These are phyloP conservation scores for Ellobius talpinus DNA, from an alignment of 2,113 vertebrate species.

Conservation along the genomic window DNA sequence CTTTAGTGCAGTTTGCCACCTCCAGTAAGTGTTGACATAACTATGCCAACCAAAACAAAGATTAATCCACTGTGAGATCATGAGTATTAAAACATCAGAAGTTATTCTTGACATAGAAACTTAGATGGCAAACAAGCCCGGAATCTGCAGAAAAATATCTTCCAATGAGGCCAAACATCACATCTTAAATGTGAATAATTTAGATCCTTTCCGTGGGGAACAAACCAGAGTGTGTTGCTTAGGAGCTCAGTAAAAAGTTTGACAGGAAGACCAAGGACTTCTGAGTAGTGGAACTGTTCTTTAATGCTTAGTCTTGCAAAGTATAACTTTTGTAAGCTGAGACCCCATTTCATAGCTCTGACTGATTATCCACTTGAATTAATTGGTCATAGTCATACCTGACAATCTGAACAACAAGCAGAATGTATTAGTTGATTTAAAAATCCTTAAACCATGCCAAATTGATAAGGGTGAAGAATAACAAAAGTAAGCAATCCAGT, in stretches of 20 bases:
- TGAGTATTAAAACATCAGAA: background rate
- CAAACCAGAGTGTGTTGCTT: background rate
- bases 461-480: background rate
- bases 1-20: background rate
- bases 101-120: slow-evolving; percentile 16
- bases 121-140: background rate
- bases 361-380: background rate
- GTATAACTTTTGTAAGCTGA: background rate
- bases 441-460: background rate
- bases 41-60: background rate
- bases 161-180: background rate
- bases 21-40: background rate
- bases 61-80: background rate
- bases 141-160: background rate
- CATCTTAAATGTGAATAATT: background rate
- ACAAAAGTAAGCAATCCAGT: background rate
- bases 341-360: background rate
- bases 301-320: background rate
- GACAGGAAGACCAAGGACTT: background rate
- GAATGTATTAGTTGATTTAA: background rate
- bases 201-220: background rate
- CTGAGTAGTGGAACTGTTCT: background rate
- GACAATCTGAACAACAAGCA: background rate
- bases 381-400: background rate
- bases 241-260: background rate